Conservation (phyloP, 2,888 invertebrate genomes). For the Stratiomys singularior region DNA sequence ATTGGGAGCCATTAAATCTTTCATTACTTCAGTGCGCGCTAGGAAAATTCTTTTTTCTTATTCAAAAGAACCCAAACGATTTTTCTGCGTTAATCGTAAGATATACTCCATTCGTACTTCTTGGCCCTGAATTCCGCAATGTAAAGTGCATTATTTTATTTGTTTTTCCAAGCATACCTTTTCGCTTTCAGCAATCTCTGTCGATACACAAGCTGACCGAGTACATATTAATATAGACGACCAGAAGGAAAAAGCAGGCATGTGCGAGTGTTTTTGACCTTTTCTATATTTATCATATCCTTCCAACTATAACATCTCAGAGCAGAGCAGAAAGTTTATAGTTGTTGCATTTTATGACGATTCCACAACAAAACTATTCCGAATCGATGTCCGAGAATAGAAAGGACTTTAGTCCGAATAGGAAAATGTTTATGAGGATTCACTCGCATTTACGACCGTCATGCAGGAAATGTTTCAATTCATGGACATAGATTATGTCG, state of each 20-base stretch:
- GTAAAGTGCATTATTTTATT: too few relatives aligned
- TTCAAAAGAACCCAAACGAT: too few relatives aligned
- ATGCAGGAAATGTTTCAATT: conserved; percentile 30
- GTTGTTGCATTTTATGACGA: conserved; percentile 32
- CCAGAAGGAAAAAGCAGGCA: too few relatives aligned
- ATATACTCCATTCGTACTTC: too few relatives aligned
- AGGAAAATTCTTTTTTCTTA: too few relatives aligned
- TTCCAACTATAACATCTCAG: background rate
- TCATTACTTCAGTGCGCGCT: too few relatives aligned
- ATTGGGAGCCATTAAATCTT: background rate
- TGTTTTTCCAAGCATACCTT: too few relatives aligned
- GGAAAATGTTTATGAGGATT: conserved; percentile 15
- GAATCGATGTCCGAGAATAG: background rate
- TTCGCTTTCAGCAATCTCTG: too few relatives aligned
- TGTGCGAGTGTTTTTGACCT: background rate
- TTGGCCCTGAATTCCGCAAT: too few relatives aligned
- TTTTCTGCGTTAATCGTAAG: too few relatives aligned
- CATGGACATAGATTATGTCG: conserved; percentile 18
- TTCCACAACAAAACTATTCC: conserved; percentile 9
- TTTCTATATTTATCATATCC: background rate
- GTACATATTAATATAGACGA: too few relatives aligned
- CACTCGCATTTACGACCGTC: conserved; percentile 21
- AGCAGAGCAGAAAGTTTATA: conserved; percentile 12
- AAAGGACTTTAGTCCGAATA: background rate
- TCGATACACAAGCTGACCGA: too few relatives aligned